Conservation (phyloP, 2,797 vertebrate species). For the Cottoperca gobio region DNA sequence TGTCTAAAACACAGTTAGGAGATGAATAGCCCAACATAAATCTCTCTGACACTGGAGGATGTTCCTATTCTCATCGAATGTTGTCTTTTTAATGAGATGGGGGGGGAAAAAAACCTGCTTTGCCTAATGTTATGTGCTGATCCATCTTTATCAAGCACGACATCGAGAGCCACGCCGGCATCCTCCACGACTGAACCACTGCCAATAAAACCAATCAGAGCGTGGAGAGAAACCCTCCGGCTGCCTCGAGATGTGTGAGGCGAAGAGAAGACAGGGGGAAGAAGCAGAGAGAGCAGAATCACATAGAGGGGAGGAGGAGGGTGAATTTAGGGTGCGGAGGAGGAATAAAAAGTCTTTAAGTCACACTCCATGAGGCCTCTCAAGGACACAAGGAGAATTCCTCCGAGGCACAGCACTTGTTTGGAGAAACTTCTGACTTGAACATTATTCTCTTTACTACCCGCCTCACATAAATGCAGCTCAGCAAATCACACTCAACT, state of each 20-base stretch:
- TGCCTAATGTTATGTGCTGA: constrained; percentile 66
- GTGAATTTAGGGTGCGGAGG: constrained; percentile 27
- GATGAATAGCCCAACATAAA: constrained; percentile 47
- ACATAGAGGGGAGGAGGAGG: constrained; percentile 10
- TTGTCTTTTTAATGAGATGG: constrained; percentile 72
- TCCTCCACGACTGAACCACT: constrained; percentile 67
- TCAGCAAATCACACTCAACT: constrained; percentile 8
- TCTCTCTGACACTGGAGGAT: constrained; percentile 54
- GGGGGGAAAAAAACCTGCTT: constrained; percentile 66
- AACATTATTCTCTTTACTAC: constrained; percentile 16
- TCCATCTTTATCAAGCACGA: constrained; percentile 78
- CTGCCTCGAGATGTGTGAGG: constrained; percentile 34
- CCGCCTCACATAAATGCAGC: constrained; percentile 20
- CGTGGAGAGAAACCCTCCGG: constrained; percentile 56
- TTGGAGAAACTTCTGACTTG: constrained; percentile 40
- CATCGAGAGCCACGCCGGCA: constrained; percentile 62
- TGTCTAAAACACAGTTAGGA: constrained; percentile 22
- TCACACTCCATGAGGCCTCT: constrained; percentile 41
- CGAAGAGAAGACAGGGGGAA: constrained; percentile 35
- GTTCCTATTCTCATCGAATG: constrained; percentile 49
- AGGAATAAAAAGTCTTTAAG: constrained; percentile 51
- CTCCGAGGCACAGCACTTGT: constrained; percentile 33
- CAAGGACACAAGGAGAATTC: constrained; percentile 54
- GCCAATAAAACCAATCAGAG: constrained; percentile 81
- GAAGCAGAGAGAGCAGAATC: constrained; percentile 21